Base-by-base conservation (phyloP, 2,113 vertebrate species). In the Nerophis lumbriciformis region DNA sequence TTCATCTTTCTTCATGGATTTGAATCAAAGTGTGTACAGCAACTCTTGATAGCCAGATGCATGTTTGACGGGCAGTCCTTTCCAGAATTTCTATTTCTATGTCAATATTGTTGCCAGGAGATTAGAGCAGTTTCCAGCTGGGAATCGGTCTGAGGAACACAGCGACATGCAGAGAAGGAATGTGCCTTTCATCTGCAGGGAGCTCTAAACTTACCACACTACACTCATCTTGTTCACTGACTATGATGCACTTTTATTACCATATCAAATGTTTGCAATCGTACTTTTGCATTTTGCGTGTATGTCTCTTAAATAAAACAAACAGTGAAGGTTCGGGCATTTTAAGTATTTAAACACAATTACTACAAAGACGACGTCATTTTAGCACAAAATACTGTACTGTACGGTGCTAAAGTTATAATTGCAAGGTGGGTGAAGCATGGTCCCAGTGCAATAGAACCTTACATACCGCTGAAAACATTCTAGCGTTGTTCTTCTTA, bases 111-210 rank as follows among this genome's bases (percentile, higher is more conserved):
- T 83, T 88, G 75, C 83, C 78, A 88, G 85, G 81, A 85, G 80
- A 89, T 86, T 88, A 86, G 86, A 87, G 86, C 83, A 79, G 67
- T 73, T 84, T 83, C 73, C 84, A 86, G 87, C 79, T 78, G 83
- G 86, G 83, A 76, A 69, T 81, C 80, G 64, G 83, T 87, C 83
- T 79, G 81, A 79, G 84, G 71, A 85, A 75, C 84, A 85, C 76
- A 84, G 84, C 74, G 21, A 76, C 85, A 85, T 74, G 83, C 85
- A 79, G 85, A 77, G 84, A 61, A 88, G 85, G 88, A 90, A 89
- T 90, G 88, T 66, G 75, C 79, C 76, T 84, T 86, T 88, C 77
- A 87, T 87, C 87, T 78, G 78, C 68, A 48, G 79, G 78, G 75
- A 61, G 71, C 75, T 83, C 66, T 58, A 75, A 71, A 79, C 73